Conservation (phyloP, 2,888 invertebrate genomes). For the Apeira syringaria region DNA sequence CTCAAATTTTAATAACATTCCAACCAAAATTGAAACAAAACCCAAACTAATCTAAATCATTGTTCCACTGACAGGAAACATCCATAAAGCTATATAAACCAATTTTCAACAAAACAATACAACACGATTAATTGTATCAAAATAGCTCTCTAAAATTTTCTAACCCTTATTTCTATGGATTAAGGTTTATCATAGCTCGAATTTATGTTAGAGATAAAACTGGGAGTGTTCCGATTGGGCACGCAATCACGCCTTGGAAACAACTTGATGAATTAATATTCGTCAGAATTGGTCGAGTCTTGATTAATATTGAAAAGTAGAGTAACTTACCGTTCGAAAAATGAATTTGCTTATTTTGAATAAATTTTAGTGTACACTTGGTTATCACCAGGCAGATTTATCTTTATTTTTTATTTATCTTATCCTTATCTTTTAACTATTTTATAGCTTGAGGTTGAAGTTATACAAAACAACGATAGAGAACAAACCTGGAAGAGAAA, state of each 20-base stretch:
- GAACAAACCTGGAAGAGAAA: no score
- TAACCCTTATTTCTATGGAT: slow-evolving; percentile 3
- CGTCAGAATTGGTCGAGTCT: slow-evolving; percentile 67
- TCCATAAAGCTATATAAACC: slow-evolving; percentile 21
- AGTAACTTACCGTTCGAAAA: background rate
- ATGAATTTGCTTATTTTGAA: no score
- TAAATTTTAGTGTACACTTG: no score
- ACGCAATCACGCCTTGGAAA: slow-evolving; percentile 73
- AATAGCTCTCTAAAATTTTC: background rate
- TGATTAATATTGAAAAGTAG: slow-evolving; percentile 49
- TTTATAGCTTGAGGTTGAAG: no score
- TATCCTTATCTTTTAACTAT: no score
- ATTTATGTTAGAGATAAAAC: slow-evolving; percentile 1
- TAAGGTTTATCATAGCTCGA: slow-evolving; percentile 18
- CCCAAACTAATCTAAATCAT: slow-evolving; percentile 13
- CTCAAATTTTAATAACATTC: no score
- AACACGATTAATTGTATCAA: slow-evolving; percentile 17
- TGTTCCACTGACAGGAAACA: slow-evolving; percentile 15
- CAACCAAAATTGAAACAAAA: slow-evolving; percentile 1
- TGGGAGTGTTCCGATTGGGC: slow-evolving; percentile 56
- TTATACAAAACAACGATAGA: no score
- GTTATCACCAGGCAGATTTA: no score
- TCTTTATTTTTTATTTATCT: no score
- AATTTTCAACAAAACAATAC: slow-evolving; percentile 21
- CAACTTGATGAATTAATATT: slow-evolving; percentile 74